Evolutionary conservation across 2,888 invertebrate species (phyloP).

Genomic region (Boloria selene): DNA sequence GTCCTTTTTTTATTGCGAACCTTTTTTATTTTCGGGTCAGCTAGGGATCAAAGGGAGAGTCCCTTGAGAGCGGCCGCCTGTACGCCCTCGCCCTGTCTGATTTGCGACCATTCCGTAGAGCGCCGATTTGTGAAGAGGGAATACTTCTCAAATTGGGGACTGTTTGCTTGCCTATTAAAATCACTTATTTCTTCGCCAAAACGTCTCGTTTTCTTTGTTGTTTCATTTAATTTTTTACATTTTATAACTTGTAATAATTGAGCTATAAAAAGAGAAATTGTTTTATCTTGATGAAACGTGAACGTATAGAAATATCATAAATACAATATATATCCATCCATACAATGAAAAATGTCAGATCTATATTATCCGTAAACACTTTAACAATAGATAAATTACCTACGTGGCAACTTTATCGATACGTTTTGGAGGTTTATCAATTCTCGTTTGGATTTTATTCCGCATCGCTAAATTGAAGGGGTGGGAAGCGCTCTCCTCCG

Average conservation of each 20-base stretch:
- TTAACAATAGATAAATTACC: slow-evolving; percentile 54
- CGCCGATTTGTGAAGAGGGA: slow-evolving; percentile 81
- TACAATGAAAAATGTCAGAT: slow-evolving; percentile 24
- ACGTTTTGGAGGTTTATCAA: slow-evolving; percentile 61
- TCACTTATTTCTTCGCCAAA: slow-evolving; percentile 66
- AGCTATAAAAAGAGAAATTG: not conserved
- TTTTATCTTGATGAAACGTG: not conserved
- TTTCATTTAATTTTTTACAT: slow-evolving; percentile 46
- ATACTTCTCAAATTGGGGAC: slow-evolving; percentile 75
- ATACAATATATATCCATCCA: too few species aligned
- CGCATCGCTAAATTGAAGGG: slow-evolving; percentile 58
- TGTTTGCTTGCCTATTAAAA: slow-evolving; percentile 78
- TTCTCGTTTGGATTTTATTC: slow-evolving; percentile 75
- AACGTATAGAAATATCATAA: not conserved
- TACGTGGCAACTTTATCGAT: slow-evolving; percentile 56
- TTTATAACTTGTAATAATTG: not conserved
- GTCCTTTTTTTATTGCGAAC: slow-evolving; percentile 80
- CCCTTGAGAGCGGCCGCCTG: slow-evolving; percentile 62
- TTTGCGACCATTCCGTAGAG: slow-evolving; percentile 75
- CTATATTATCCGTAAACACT: slow-evolving; percentile 61
- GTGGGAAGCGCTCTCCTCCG: slow-evolving; percentile 51
- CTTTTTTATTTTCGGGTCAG: slow-evolving; percentile 83
- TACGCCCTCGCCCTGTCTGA: slow-evolving; percentile 65
- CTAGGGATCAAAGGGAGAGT: slow-evolving; percentile 81
- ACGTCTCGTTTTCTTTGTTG: slow-evolving; percentile 56